Evolutionary conservation across 1,140 invertebrate genomes (phyloP).

Genomic region (Drosophila prosaltans): DNA sequence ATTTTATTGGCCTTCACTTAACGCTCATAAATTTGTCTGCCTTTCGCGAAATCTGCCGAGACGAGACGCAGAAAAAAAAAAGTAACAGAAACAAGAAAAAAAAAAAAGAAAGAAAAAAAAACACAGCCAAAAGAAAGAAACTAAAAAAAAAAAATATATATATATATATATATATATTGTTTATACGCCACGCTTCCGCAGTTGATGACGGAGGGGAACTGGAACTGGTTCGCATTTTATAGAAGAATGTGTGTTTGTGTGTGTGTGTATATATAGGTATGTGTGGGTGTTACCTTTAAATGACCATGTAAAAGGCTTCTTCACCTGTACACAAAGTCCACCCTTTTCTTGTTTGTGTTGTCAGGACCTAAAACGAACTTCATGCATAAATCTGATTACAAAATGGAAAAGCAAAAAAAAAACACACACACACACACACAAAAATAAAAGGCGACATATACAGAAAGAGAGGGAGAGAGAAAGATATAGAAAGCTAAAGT

Average conservation of each 20-base stretch:
- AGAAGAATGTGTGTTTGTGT: background rate
- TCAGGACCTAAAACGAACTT: constrained; percentile 51
- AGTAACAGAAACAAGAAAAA: constrained; percentile 8
- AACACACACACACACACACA: background rate
- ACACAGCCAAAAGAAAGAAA: constrained; percentile 52
- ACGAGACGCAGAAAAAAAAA: constrained; percentile 26
- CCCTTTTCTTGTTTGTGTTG: constrained; percentile 59
- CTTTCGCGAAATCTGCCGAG: constrained; percentile 58
- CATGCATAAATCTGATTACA: constrained; percentile 74
- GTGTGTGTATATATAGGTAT: background rate
- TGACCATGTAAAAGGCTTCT: constrained; percentile 10
- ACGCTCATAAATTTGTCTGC: constrained; percentile 77
- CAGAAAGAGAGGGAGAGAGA: too few relatives aligned
- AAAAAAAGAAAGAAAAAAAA: constrained; percentile 20
- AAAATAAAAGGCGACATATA: too few relatives aligned
- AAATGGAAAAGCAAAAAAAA: constrained; percentile 2
- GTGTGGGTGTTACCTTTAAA: constrained; percentile 7
- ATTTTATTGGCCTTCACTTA: constrained; percentile 80
- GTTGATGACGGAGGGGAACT: constrained; percentile 21
- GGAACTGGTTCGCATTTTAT: constrained; percentile 57
- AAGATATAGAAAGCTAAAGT: constrained; percentile 26
- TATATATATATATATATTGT: constrained; percentile 22
- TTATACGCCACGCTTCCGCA: constrained; percentile 74
- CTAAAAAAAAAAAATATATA: constrained; percentile 42
- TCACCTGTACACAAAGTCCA: constrained; percentile 29